Percentiles rank a stretch among this genome's conserved stretches.
Conservation (phyloP, 2,113 vertebrate species). For the Zosterops japonicus region DNA sequence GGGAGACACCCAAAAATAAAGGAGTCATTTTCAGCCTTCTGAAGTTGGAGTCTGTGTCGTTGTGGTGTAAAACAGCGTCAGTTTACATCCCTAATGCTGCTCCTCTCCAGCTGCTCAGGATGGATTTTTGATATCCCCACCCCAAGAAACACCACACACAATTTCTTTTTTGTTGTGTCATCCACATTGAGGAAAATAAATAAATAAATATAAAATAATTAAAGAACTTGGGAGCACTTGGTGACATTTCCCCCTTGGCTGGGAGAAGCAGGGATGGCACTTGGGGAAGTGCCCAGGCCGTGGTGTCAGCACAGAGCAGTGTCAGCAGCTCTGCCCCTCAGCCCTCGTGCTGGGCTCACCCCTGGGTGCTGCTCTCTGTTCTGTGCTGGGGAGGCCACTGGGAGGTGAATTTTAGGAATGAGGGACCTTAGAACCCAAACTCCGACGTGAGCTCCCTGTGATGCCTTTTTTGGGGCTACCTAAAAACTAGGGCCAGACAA, state of each 20-base stretch:
- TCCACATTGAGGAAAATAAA: neutral
- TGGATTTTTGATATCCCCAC: neutral
- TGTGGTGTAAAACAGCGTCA: too few relatives aligned
- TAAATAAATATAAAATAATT: too few relatives aligned
- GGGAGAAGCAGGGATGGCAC: neutral
- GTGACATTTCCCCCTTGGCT: neutral
- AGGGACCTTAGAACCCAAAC: neutral
- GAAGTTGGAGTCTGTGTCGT: too few relatives aligned
- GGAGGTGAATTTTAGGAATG: rapidly evolving
- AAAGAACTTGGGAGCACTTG: neutral
- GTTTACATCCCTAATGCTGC: neutral
- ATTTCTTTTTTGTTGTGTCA: rapidly evolving
- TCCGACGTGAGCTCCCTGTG: rapidly evolving
- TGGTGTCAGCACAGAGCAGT: neutral
- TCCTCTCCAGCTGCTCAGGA: neutral
- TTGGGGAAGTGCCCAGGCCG: neutral
- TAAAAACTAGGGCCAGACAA: neutral
- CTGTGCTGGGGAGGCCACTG: neutral
- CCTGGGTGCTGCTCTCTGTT: neutral
- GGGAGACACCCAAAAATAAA: too few relatives aligned
- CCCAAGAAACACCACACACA: neutral
- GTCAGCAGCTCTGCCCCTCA: neutral
- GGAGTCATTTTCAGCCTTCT: too few relatives aligned
- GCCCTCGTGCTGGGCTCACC: neutral
- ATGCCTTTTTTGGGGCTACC: too few relatives aligned